phyloP scores from a whole-genome alignment of 2,888 invertebrate species.

The Ferrisia virgata region DNA sequence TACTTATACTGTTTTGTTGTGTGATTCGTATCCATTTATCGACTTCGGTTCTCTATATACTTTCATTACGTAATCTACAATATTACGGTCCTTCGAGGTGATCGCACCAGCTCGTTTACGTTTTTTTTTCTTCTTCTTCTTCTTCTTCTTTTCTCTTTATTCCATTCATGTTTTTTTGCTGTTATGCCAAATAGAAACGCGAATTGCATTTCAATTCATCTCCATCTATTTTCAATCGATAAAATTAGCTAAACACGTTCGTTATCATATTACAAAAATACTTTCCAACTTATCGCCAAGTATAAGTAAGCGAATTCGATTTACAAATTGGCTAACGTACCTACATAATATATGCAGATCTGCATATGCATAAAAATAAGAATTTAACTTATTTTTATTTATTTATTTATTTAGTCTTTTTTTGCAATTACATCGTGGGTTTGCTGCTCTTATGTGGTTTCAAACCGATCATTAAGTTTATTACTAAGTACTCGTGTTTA shows the following conservation, averaged over 20 bases:
- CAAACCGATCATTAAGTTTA: too few relatives aligned
- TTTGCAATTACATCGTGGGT: too few relatives aligned
- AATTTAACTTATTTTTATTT: too few relatives aligned
- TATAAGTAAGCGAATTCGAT: not conserved
- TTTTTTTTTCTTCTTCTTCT: too few relatives aligned
- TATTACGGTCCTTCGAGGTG: slow-evolving; percentile 9
- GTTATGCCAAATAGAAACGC: not conserved
- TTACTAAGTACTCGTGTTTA: too few relatives aligned
- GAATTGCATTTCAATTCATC: not conserved
- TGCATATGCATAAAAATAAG: too few relatives aligned
- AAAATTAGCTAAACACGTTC: not conserved
- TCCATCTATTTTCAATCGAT: not conserved
- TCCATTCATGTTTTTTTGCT: slow-evolving; percentile 4
- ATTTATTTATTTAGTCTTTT: too few relatives aligned
- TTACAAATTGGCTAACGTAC: too few relatives aligned
- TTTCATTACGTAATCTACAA: slow-evolving; percentile 3
- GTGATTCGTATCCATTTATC: slow-evolving; percentile 14
- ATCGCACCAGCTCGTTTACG: not conserved
- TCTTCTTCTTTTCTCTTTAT: not conserved
- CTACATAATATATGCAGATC: too few relatives aligned
- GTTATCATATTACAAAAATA: not conserved
- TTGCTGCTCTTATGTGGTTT: too few relatives aligned
- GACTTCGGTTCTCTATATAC: not conserved
- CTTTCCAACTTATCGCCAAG: not conserved
- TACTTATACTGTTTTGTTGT: slow-evolving; percentile 7